Evolutionary conservation across 1,140 invertebrate genomes (phyloP).

Genomic region (Gryllus bimaculatus): DNA sequence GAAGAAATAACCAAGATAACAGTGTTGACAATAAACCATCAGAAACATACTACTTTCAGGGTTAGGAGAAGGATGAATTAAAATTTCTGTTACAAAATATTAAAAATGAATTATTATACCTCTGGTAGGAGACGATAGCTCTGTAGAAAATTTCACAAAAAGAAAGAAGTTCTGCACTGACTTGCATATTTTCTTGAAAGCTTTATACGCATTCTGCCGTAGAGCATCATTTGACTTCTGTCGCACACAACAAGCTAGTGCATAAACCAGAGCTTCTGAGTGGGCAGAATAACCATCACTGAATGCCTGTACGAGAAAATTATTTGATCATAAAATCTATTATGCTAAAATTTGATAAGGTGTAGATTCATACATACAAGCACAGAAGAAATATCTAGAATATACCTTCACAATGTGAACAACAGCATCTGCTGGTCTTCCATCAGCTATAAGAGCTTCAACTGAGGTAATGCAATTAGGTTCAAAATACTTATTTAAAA

Average conservation of each 20-base stretch:
- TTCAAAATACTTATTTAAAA: slow-evolving; percentile 11
- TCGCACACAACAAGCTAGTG: slow-evolving; percentile 45
- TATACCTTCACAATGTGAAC: slow-evolving; percentile 20
- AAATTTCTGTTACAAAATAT: too few relatives aligned
- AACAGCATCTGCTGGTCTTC: slow-evolving; percentile 12
- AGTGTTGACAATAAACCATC: too few relatives aligned
- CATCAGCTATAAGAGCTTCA: slow-evolving; percentile 17
- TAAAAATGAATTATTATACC: not conserved
- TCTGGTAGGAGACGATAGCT: slow-evolving; percentile 24
- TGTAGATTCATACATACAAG: not conserved
- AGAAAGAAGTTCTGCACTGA: slow-evolving; percentile 47
- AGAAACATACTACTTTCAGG: too few relatives aligned
- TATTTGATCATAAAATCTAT: not conserved
- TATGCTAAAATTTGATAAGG: not conserved
- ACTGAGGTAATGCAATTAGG: slow-evolving; percentile 15
- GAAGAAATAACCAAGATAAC: too few relatives aligned
- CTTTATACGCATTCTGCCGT: slow-evolving; percentile 40
- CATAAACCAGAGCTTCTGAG: slow-evolving; percentile 46
- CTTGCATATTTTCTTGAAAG: slow-evolving; percentile 41
- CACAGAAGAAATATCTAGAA: not conserved
- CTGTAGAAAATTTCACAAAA: slow-evolving; percentile 47
- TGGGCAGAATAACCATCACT: slow-evolving; percentile 41
- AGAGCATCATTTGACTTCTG: slow-evolving; percentile 34
- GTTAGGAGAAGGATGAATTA: too few relatives aligned
- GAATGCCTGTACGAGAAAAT: slow-evolving; percentile 33